Base-by-base conservation (phyloP, 2,888 invertebrate species). In the Plagodis pulveraria region DNA sequence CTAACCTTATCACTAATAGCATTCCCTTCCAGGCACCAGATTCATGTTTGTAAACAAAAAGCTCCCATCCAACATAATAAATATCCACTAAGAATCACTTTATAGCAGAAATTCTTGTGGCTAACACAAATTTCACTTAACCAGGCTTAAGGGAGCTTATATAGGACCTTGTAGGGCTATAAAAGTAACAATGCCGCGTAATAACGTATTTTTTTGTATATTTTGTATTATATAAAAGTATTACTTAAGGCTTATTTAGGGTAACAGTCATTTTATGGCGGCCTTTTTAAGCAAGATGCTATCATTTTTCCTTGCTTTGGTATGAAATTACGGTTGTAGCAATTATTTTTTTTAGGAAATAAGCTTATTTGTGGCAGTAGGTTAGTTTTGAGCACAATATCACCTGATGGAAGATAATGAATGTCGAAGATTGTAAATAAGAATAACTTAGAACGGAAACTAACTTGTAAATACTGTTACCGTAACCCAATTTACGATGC, bases 61-160 rank as follows among this genome's bases (percentile, higher is more conserved):
- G 48, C 52, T 41, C 42, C 58, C 56, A 69, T 43, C 58, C 6
- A 40, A 54, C 49, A 56, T 57, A 62, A 71, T 67, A 70, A 70
- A 71, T 69, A 69, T 61, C 63, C 62, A 57, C 69, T 69, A 72
- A 76, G 72, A 81, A 79, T 81, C 81, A 79, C 76, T 84, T 80
- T 77, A 67, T 69, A 59, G 74, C 74, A 75, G 78, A 81, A 80
- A 80, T 75, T 74, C 77, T 73, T 71, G 70, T 67, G 72, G 70
- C 72, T 69, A 70, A 72, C 84, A 86, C 85, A 85, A 86, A 86
- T 86, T 85, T 85, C 81, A 84, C 80, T 84, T 82, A 82, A 78
- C 72, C 70, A 71, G 73, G 77, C 82, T 80, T 81, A 69, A 66
- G 76, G 76, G 72, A 63, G 73, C 74, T 77, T 83, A 83, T 83